phyloP scores from a whole-genome alignment of 37 sponge, comb jelly and placozoan species.

The Ianthella basta region DNA sequence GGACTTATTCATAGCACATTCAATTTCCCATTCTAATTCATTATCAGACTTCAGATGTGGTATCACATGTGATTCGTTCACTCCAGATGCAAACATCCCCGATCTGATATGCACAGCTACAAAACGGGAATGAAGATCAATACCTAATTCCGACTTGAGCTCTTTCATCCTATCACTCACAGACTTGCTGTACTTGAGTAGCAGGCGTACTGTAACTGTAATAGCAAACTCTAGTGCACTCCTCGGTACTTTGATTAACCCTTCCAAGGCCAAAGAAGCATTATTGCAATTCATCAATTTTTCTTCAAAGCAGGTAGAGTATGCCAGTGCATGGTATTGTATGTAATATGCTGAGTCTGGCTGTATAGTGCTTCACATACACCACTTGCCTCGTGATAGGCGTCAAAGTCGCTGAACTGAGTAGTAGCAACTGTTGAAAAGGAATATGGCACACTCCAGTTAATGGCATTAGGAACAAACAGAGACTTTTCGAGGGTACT shows the following conservation, averaged over 20 bases:
- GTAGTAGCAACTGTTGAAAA: not conserved
- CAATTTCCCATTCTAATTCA: not conserved
- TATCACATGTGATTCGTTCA: too few species aligned
- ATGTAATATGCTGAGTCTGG: not conserved
- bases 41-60: not conserved
- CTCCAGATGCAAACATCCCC: not conserved
- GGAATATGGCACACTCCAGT: not conserved
- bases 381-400: not conserved
- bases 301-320: not conserved
- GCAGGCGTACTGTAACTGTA: not conserved
- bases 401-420: not conserved
- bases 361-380: not conserved
- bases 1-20: not conserved
- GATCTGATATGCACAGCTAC: slow-evolving; percentile 2
- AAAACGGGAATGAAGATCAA: not conserved
- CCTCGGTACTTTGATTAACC: not conserved
- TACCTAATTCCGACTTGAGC: not conserved
- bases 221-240: not conserved
- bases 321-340: not conserved
- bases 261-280: not conserved
- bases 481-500: not conserved
- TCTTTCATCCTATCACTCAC: not conserved
- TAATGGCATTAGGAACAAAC: not conserved
- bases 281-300: not conserved
- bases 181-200: not conserved